Evolutionary conservation across 2,888 invertebrate species (phyloP).

Genomic region (Platerodrilus igneus): DNA sequence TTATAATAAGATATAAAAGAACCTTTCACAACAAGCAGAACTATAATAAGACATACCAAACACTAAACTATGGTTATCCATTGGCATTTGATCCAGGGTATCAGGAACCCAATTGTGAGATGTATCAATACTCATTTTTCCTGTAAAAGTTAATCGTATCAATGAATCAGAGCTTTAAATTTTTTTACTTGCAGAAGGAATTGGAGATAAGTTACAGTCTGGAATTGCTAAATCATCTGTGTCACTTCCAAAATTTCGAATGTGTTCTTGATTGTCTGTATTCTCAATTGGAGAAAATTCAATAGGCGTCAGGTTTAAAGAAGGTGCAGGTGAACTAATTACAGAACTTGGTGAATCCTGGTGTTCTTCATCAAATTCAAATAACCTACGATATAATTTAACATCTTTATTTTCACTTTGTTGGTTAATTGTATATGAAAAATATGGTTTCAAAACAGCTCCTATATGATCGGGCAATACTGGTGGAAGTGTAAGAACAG

Average conservation of each 20-base stretch:
- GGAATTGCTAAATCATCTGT: conserved; percentile 24
- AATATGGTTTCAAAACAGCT: conserved; percentile 58
- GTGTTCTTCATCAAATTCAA: conserved; percentile 36
- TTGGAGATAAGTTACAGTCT: conserved; percentile 30
- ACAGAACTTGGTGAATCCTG: conserved; percentile 19
- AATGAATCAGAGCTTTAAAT: too few species aligned
- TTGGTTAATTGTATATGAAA: conserved; percentile 52
- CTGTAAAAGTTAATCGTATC: conserved; percentile 52
- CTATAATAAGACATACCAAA: too few species aligned
- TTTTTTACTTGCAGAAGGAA: too few species aligned
- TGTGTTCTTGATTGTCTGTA: conserved; percentile 13
- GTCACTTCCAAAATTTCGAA: conserved; percentile 19
- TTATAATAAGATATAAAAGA: too few species aligned
- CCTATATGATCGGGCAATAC: conserved; percentile 59
- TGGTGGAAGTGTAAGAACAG: conserved; percentile 60
- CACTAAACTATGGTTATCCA: conserved; percentile 26
- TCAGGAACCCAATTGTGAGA: conserved; percentile 48
- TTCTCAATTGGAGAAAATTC: conserved; percentile 33
- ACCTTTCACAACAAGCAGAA: too few species aligned
- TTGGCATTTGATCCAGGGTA: conserved; percentile 30
- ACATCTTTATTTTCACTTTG: conserved; percentile 23
- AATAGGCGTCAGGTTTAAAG: conserved; percentile 35
- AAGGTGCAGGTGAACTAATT: conserved; percentile 34
- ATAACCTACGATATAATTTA: conserved; percentile 40
- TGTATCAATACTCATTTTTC: conserved; percentile 54